Evolutionary conservation across 2,888 invertebrate genomes (phyloP).

Genomic region (Cataglyphis altisquamis): DNA sequence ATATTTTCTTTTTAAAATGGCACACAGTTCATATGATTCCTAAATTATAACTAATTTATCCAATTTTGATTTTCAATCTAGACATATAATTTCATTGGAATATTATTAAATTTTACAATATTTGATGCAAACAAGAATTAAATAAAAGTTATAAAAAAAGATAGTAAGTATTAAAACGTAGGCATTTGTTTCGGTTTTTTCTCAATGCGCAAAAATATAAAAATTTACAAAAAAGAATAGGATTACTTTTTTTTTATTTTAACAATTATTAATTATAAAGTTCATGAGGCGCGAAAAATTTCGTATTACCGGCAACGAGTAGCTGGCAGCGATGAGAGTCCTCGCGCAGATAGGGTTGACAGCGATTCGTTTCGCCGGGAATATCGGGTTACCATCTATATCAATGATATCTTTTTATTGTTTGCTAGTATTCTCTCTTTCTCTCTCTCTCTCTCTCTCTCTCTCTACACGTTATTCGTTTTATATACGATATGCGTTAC

Average conservation of each 20-base stretch:
- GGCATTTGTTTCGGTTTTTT: background rate
- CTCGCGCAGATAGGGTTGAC: slow-evolving; percentile 41
- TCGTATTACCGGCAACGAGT: background rate
- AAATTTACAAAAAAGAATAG: background rate
- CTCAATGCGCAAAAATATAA: background rate
- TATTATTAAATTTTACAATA: background rate
- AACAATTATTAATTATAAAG: background rate
- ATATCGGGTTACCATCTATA: slow-evolving; percentile 56
- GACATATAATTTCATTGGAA: background rate
- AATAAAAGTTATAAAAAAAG: background rate
- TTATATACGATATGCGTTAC: background rate
- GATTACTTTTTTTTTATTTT: background rate
- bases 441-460: background rate
- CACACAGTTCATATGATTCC: background rate
- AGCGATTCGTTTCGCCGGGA: slow-evolving; percentile 50
- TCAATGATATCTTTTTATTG: slow-evolving; percentile 45
- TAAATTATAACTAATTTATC: background rate
- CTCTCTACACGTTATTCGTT: background rate
- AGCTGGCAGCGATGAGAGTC: background rate
- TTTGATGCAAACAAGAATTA: background rate
- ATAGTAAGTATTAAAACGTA: background rate
- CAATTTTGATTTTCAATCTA: background rate
- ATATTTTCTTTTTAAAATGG: no score
- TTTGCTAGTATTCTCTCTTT: slow-evolving; percentile 12
- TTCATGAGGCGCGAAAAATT: background rate